These are phyloP conservation scores for Scelioninae gen. 1 DNA, from an alignment of 2,888 invertebrate species.

Conservation along the genomic window DNA sequence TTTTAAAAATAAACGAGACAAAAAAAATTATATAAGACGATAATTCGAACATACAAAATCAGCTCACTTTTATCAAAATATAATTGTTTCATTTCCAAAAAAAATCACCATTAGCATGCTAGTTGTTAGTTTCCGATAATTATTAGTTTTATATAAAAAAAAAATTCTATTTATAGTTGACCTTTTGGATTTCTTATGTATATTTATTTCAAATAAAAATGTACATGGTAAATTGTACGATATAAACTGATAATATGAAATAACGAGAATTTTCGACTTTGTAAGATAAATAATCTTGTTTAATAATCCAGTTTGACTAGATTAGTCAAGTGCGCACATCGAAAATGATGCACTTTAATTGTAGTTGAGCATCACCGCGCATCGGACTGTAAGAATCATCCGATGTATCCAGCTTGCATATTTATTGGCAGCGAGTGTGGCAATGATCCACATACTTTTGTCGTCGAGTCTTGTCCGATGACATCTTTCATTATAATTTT, in stretches of 20 bases:
- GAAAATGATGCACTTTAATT: constrained; percentile 43
- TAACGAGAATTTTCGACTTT: background rate
- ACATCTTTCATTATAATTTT: no score
- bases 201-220: no score
- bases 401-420: constrained; percentile 76
- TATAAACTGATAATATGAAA: background rate
- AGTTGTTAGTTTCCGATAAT: no score
- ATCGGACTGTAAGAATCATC: constrained; percentile 72
- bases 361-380: constrained; percentile 70
- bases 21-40: background rate
- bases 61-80: background rate
- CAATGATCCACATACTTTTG: no score
- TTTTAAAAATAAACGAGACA: constrained; percentile 29
- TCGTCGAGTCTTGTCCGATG: no score
- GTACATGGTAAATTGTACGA: no score
- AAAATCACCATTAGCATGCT: no score
- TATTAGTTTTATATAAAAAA: no score
- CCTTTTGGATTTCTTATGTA: no score
- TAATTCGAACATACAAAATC: background rate
- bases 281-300: background rate
- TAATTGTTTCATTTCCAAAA: background rate
- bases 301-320: background rate
- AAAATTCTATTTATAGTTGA: no score
- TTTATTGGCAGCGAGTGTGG: constrained; percentile 77
- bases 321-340: constrained; percentile 26